Base-by-base conservation (phyloP, 2,888 invertebrate species). In the Pasiphila rectangulata region DNA sequence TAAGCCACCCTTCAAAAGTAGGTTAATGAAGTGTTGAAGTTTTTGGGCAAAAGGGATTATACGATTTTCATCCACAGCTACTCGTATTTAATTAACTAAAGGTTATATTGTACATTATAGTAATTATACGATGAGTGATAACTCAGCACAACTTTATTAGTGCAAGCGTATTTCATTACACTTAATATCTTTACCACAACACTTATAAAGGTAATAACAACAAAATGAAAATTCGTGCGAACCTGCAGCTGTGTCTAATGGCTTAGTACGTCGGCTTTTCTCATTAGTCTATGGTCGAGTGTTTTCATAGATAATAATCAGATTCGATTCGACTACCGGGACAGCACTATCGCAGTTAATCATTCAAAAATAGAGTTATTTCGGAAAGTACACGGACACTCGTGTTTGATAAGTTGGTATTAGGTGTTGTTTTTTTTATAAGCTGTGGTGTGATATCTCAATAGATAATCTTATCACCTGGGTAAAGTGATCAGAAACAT, bases 181-280 rank as follows among this genome's bases (percentile, higher is more conserved):
- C 58, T n/a, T n/a, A n/a, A 57, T 67, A 81, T 79, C 74, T 75
- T 71, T 65, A 65, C 62, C 17, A 49, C 34, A 32, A 40, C 35
- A 49, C 49, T 49, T 44, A 35, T 70, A 70, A 47, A 56, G 57
- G 56, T 64, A 73, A 70, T 71, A 70, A 75, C 69, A 70, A 64
- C 66, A 60, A 78, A 78, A 81, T 79, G 75, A 81, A 77, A 77
- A 68, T 68, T 61, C 75, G 75, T 84, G 84, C 55, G 83, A 84
- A 73, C 65, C 21, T 12, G 48, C 84, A 84, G 71, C 64, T 83
- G 83, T 46, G 32, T 23, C 9, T 48, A 57, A 54, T 61, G 54
- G 64, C 69, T 79, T 76, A 75, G 72, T 55, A 60, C 70, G 51
- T 61, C 61, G 81, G 84, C 79, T 85, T 83, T 83, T 74, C 81